A percentile compares a stretch with the other conserved stretches of the same genome.
phyloP scores from a whole-genome alignment of 2,797 vertebrate genomes.

The Alectoris magna region DNA sequence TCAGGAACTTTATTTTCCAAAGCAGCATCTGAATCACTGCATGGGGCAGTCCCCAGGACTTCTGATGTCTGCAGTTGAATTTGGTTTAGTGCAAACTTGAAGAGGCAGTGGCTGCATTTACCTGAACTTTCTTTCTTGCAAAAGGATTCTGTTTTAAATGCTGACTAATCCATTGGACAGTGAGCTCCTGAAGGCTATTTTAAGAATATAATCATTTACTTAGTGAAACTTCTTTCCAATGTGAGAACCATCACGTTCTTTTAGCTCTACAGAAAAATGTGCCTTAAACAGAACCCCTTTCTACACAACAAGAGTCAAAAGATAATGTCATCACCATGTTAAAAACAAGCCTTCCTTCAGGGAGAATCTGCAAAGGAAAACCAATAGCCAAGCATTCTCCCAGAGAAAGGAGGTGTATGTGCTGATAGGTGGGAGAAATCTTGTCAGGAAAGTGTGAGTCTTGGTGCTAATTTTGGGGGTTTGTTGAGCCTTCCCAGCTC shows the following conservation, averaged over 20 bases:
- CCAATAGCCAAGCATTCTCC: background rate
- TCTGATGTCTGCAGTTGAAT: background rate
- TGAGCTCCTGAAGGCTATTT: background rate
- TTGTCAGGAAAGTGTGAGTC: background rate
- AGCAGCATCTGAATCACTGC: background rate
- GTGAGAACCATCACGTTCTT: background rate
- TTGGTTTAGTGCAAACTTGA: background rate
- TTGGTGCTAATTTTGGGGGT: background rate
- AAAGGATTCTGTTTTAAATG: constrained; percentile 25
- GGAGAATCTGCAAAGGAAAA: background rate
- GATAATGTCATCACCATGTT: background rate
- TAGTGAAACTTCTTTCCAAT: background rate
- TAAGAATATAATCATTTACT: background rate
- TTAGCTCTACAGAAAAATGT: background rate
- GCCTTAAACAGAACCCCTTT: background rate
- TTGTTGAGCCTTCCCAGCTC: background rate
- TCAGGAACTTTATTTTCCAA: background rate
- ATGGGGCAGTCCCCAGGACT: background rate
- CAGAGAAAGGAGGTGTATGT: background rate
- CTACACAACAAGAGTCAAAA: background rate
- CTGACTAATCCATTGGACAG: background rate
- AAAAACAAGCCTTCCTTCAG: background rate
- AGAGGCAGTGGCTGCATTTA: background rate
- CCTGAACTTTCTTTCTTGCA: background rate
- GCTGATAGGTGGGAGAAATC: background rate